A percentile compares a stretch with the other conserved stretches of the same genome.
Evolutionary conservation across 2,113 vertebrate species (phyloP).

Genomic region (Probosciger aterrimus): DNA sequence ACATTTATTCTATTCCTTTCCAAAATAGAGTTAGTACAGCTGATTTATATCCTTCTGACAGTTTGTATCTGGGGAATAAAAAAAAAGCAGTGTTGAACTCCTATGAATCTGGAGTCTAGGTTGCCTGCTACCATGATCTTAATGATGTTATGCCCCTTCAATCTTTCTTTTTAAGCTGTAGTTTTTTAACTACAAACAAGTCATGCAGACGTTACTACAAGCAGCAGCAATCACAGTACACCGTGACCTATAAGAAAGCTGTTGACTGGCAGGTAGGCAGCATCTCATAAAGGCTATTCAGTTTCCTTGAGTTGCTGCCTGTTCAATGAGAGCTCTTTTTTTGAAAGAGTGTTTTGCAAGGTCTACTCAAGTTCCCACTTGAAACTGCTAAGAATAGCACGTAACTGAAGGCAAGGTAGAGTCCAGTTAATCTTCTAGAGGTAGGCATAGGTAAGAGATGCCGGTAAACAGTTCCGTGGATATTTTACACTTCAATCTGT

Average conservation of each 20-base stretch:
- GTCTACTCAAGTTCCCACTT: not conserved
- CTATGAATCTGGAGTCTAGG: not conserved
- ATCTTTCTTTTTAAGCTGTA: not conserved
- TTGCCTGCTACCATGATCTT: not conserved
- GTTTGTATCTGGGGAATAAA: not conserved
- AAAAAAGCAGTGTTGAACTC: not conserved
- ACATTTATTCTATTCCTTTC: not conserved
- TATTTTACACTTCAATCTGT: not conserved
- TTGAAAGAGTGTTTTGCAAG: not conserved
- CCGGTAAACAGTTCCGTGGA: not conserved
- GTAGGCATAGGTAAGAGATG: not conserved
- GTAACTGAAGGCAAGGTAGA: not conserved
- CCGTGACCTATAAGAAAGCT: not conserved
- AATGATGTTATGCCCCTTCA: not conserved
- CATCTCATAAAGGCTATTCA: not conserved
- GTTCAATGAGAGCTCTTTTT: not conserved
- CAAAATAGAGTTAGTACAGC: not conserved
- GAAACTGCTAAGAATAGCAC: rapidly evolving
- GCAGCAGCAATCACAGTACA: not conserved
- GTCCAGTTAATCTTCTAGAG: not conserved
- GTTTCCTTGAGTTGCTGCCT: not conserved
- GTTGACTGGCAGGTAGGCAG: not conserved
- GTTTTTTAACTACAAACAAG: not conserved
- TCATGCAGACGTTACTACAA: not conserved
- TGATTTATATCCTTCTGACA: not conserved